A percentile compares a stretch with the other conserved stretches of the same genome.
phyloP scores from a whole-genome alignment of 1,140 invertebrate genomes.

The Mizuhopecten yessoensis region DNA sequence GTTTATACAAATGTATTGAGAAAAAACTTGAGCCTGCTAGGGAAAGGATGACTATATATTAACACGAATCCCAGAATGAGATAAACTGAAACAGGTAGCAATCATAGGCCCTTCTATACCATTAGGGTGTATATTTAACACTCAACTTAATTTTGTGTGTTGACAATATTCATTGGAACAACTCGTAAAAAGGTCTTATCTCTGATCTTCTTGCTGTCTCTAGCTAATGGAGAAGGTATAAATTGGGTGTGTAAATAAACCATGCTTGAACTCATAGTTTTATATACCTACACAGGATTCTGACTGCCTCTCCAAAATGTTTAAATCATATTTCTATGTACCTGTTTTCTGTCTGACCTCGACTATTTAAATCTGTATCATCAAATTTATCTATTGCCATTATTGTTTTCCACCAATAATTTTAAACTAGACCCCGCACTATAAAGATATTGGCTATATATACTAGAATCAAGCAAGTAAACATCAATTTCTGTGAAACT shows the following conservation, averaged over 20 bases:
- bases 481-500: too few species aligned
- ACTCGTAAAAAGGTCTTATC: not conserved
- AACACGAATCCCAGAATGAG: too few species aligned
- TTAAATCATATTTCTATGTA: too few species aligned
- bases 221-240: conserved; percentile 4
- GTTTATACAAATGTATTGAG: not conserved
- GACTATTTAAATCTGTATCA: too few species aligned
- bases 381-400: too few species aligned
- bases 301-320: too few species aligned
- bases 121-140: not conserved
- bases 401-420: too few species aligned
- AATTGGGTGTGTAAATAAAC: not conserved
- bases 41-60: not conserved
- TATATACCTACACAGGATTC: too few species aligned
- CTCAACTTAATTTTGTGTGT: conserved; percentile 11
- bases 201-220: not conserved
- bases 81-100: not conserved
- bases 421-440: too few species aligned
- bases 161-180: not conserved
- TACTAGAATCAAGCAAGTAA: too few species aligned
- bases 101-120: not conserved
- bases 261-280: not conserved
- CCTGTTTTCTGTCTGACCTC: too few species aligned
- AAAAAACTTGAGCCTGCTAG: not conserved
- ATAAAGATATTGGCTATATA: too few species aligned